These are phyloP conservation scores for Drosophila athabasca DNA, from an alignment of 1,140 invertebrate species.

Conservation along the genomic window DNA sequence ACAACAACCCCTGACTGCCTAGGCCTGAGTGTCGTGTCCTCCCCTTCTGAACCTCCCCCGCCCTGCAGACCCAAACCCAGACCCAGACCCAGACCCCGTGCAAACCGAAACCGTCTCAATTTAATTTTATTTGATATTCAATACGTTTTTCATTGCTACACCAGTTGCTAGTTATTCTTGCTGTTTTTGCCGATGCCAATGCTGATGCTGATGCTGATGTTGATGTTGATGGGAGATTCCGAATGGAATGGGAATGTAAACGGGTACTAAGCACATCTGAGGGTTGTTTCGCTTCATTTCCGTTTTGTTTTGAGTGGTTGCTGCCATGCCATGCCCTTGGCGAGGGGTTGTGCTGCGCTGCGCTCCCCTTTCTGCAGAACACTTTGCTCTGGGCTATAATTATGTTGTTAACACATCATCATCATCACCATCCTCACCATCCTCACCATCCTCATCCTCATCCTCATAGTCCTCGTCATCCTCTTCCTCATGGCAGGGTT, in stretches of 20 bases:
- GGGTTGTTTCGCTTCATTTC: slow-evolving; percentile 76
- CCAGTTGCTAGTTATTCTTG: slow-evolving; percentile 52
- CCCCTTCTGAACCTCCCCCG: slow-evolving; percentile 29
- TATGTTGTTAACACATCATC: slow-evolving; percentile 83
- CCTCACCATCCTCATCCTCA: slow-evolving; percentile 43
- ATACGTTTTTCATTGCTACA: slow-evolving; percentile 78
- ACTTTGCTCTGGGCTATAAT: slow-evolving; percentile 80
- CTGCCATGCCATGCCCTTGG: slow-evolving; percentile 5
- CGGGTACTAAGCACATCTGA: slow-evolving; percentile 54
- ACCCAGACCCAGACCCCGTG: not conserved
- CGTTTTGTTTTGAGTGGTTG: slow-evolving; percentile 79
- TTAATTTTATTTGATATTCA: slow-evolving; percentile 82
- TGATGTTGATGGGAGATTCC: slow-evolving; percentile 11
- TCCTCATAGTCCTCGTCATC: slow-evolving; percentile 20
- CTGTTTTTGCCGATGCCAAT: not conserved
- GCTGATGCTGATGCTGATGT: not conserved
- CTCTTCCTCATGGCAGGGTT: slow-evolving; percentile 26
- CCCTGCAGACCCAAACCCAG: not conserved
- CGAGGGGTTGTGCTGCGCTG: slow-evolving; percentile 58
- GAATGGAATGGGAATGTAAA: not conserved
- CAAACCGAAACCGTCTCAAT: slow-evolving; percentile 61
- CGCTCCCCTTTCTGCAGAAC: slow-evolving; percentile 48
- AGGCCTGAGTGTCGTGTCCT: not conserved
- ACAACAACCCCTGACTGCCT: slow-evolving; percentile 8
- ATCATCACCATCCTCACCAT: slow-evolving; percentile 64